phyloP scores from a whole-genome alignment of 2,113 vertebrate species.

The Paralichthys olivaceus region DNA sequence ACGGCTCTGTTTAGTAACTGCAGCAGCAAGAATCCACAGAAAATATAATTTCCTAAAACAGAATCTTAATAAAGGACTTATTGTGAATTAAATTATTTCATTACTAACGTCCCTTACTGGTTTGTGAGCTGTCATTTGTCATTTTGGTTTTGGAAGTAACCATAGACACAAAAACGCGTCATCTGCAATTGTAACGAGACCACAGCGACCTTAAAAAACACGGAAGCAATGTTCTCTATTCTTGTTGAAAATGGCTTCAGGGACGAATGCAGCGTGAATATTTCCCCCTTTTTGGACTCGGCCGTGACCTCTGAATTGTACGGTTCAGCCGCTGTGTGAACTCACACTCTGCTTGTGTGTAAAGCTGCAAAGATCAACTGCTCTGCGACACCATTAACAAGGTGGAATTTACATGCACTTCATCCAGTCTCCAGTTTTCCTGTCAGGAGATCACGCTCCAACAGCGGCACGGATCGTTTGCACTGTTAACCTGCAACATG shows the following conservation, averaged over 20 bases:
- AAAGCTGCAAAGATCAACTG: constrained; percentile 56
- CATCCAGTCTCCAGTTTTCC: neutral
- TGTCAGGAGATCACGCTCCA: constrained; percentile 23
- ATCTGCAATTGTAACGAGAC: too few relatives aligned
- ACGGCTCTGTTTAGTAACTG: neutral
- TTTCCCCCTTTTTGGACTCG: neutral
- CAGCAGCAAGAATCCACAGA: neutral
- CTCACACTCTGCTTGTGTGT: constrained; percentile 52
- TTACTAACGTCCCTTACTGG: too few relatives aligned
- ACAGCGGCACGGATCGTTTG: neutral
- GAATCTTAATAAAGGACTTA: neutral
- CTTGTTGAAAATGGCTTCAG: neutral
- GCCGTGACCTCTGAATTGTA: constrained; percentile 12
- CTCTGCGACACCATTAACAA: constrained; percentile 50
- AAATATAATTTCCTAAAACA: neutral
- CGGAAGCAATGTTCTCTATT: too few relatives aligned
- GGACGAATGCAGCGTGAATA: neutral
- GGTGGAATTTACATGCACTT: constrained; percentile 40
- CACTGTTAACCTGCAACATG: constrained; percentile 26
- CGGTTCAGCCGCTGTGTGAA: constrained; percentile 29
- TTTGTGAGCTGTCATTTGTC: too few relatives aligned
- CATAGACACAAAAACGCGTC: too few relatives aligned
- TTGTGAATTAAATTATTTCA: too few relatives aligned
- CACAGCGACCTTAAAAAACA: too few relatives aligned
- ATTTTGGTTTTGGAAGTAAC: too few relatives aligned